Evolutionary conservation across 2,888 invertebrate genomes (phyloP).

Genomic region (Sarcophaga carnaria): DNA sequence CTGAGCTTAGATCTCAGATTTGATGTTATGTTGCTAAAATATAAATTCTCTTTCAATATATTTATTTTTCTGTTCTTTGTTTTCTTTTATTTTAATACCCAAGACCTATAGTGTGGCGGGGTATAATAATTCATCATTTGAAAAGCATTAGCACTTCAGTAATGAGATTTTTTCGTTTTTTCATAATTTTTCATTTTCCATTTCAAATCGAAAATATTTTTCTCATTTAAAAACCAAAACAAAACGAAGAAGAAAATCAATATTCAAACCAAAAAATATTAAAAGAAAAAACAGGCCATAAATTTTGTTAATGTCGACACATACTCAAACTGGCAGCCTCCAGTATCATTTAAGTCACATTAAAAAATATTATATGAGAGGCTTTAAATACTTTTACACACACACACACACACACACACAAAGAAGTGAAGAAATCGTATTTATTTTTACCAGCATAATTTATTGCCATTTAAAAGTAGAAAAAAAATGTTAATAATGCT

Average conservation of each 20-base stretch:
- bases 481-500: constrained; percentile 34
- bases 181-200: too few relatives aligned
- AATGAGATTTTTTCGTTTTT: too few relatives aligned
- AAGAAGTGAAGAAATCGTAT: not conserved
- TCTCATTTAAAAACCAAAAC: not conserved
- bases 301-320: constrained; percentile 10
- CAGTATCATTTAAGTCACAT: constrained; percentile 52
- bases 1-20: too few relatives aligned
- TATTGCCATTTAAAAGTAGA: not conserved
- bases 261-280: not conserved
- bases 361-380: constrained; percentile 54
- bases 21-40: too few relatives aligned
- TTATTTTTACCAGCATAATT: not conserved
- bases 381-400: constrained; percentile 48
- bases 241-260: not conserved
- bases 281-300: not conserved
- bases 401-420: too few relatives aligned
- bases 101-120: too few relatives aligned
- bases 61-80: too few relatives aligned
- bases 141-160: too few relatives aligned
- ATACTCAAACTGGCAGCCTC: not conserved
- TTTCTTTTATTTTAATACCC: too few relatives aligned
- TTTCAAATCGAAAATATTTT: too few relatives aligned
- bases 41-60: too few relatives aligned
- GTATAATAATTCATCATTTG: too few relatives aligned